Evolutionary conservation across 2,113 vertebrate genomes (phyloP), one percentile per base, ranked within the genome.

Genomic region (Acrocephalus arundinaceus): DNA sequence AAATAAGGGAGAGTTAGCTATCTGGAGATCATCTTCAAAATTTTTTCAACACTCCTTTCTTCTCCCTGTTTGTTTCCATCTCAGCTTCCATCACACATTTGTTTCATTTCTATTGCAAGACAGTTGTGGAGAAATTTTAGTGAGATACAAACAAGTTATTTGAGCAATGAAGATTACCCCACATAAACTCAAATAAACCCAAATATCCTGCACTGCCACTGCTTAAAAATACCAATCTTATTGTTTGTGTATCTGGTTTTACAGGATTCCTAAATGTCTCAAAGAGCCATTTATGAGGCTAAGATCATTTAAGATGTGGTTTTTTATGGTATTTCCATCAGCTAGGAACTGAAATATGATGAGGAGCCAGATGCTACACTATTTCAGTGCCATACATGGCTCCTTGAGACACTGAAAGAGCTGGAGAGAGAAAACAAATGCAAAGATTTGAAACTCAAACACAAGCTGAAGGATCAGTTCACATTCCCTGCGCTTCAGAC

Each of bases 241-340:
- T 61, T 90, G 70, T 82, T 89, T 85, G 57, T 62, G 23, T 89
- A 91, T 87, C 43, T 78, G 71, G 51, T 41, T 87, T 87, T 89
- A 62, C 21, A 76, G 58, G 37, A 41, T 82, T 85, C 71, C 51
- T 54, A 23, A 85, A 88, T 74, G 62, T 48, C 28, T 87, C 87
- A 88, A 61, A 72, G 89, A 95, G 16, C n/a, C 66, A 45, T 89
- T 96, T 91, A 81, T 83, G 72, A 95, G 13, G 13, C 37, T 82
- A 83, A 87, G 33, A 90, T 85, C 20, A 70, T 73, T 90, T 81
- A 48, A 94, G 58, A 43, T 2, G 0, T 57, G 16, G 54, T 91
- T 49, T 13, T 90, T 87, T 88, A 30, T 33, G 14, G 31, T 37
- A 21, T 85, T 93, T 74, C 62, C 66, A 80, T 76, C 68, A 86